Base-by-base conservation (phyloP, 2,797 vertebrate species). In the Eidolon dupreanum region DNA sequence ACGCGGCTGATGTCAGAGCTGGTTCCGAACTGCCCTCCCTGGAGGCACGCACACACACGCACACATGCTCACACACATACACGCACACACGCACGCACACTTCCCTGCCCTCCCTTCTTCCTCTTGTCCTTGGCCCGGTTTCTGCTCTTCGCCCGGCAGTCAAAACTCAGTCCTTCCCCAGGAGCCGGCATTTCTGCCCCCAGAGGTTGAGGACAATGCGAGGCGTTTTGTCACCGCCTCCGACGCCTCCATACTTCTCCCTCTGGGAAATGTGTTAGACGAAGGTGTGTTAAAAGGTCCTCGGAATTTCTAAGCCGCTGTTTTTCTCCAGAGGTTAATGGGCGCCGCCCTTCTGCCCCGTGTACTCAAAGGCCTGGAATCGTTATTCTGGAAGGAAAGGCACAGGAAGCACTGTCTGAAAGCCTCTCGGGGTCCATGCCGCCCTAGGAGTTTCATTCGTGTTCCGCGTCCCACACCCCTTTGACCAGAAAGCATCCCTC, bases 241-340 rank as follows among this genome's bases (percentile, higher is more conserved):
- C 0, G 66, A 41, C 65, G 41, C 63, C 75, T 79, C 78, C 70
- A 12, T 65, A 6, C 33, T 57, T 78, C 59, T n/a, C 59, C 82
- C 84, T 86, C 77, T 28, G 33, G 92, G 81, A 96, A 95, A 57
- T 51, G 89, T 63, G 68, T 93, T 88, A 86, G 59, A 15, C n/a
- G 59, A 59, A 81, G 3, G 55, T n/a, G 33, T 33, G 33, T 33
- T 33, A 33, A 33, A 33, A 33, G 33, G 33, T 33, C 33, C 33
- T 33, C 33, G 33, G 33, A 33, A 33, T 33, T 33, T 33, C 33
- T 33, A 33, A 33, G 33, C 33, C 2, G 87, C 36, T 43, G 53
- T 96, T 97, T 96, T 93, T 97, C 94, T 95, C 88, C 41, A n/a
- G 88, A 59, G 70, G 77, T 55, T 86, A 95, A 94, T 53, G 65